phyloP scores from a whole-genome alignment of 1,140 invertebrate species.

The Drosophila saltans region DNA sequence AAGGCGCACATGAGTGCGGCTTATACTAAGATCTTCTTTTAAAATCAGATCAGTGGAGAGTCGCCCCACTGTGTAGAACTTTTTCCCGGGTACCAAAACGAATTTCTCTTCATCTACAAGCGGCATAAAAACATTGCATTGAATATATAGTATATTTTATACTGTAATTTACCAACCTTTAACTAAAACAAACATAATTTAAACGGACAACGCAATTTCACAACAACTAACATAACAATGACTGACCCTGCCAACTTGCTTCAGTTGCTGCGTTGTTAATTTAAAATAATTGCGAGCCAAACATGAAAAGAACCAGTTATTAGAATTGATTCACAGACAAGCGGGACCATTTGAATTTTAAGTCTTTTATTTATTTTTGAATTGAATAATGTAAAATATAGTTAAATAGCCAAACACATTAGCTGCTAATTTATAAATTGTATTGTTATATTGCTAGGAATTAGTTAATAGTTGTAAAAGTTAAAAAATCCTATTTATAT shows the following conservation, averaged over 20 bases:
- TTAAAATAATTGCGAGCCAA: too few relatives aligned
- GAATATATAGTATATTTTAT: background rate
- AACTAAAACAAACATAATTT: slow-evolving; percentile 58
- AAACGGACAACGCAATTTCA: slow-evolving; percentile 37
- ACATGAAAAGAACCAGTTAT: background rate
- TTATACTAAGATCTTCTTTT: slow-evolving; percentile 84
- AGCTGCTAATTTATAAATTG: too few relatives aligned
- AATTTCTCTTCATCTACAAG: slow-evolving; percentile 57
- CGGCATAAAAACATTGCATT: background rate
- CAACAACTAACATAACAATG: slow-evolving; percentile 16
- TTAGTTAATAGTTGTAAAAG: too few relatives aligned
- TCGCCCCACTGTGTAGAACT: slow-evolving; percentile 66
- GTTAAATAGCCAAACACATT: too few relatives aligned
- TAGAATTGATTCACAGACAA: too few relatives aligned
- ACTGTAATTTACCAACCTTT: slow-evolving; percentile 43
- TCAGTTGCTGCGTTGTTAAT: too few relatives aligned
- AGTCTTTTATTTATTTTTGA: too few relatives aligned
- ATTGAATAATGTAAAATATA: too few relatives aligned
- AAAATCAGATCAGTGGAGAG: slow-evolving; percentile 82
- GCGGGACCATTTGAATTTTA: too few relatives aligned
- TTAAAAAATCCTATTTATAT: too few relatives aligned
- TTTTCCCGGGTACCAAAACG: slow-evolving; percentile 49
- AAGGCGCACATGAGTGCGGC: slow-evolving; percentile 84
- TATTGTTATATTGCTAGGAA: too few relatives aligned
- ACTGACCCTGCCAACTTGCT: background rate